Percentiles rank a stretch among this genome's conserved stretches.
These are phyloP conservation scores for Alaudala cheleensis DNA, from an alignment of 2,113 vertebrate species.

Conservation along the genomic window DNA sequence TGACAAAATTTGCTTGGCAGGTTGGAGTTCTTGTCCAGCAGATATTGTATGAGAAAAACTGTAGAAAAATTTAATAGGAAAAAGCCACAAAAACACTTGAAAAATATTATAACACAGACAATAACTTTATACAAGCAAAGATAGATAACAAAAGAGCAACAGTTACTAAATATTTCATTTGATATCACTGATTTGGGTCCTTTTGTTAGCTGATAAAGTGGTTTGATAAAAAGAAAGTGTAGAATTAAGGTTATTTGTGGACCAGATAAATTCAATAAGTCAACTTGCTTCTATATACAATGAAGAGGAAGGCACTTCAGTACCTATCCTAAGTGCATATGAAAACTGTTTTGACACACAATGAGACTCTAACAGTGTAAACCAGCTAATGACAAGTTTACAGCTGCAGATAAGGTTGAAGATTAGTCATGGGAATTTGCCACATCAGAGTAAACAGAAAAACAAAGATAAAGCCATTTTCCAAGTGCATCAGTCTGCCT, in stretches of 20 bases:
- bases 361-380: background rate
- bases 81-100: background rate
- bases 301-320: background rate
- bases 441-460: background rate
- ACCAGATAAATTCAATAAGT: background rate
- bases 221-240: background rate
- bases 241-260: background rate
- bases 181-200: background rate
- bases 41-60: background rate
- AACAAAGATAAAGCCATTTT: background rate
- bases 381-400: constrained; percentile 7
- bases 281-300: background rate
- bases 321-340: background rate
- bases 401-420: background rate
- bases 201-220: background rate
- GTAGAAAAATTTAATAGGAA: background rate
- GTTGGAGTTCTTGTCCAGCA: background rate
- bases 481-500: background rate
- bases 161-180: background rate
- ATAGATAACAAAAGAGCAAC: background rate
- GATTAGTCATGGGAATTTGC: background rate
- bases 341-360: background rate
- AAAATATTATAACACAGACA: background rate
- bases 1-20: background rate
- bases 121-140: background rate